These are phyloP conservation scores for Hypomecis atomaria DNA, from an alignment of 2,888 invertebrate species.

Conservation along the genomic window DNA sequence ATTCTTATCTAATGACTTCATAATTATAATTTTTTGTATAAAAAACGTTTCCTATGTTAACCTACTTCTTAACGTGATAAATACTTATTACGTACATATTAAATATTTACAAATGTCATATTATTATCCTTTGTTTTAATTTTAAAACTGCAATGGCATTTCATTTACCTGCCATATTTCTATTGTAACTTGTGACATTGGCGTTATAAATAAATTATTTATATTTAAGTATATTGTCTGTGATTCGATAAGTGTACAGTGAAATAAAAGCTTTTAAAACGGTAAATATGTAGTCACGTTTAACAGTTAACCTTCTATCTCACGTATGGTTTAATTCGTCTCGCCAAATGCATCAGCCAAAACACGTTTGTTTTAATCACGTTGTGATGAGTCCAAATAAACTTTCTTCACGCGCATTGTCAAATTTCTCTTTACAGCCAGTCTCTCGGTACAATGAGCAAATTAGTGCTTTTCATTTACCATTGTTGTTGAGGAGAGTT, in stretches of 20 bases:
- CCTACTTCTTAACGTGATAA: neutral
- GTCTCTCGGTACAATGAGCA: slow-evolving; percentile 66
- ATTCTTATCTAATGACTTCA: too few relatives aligned
- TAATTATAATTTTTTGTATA: too few relatives aligned
- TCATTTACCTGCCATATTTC: neutral
- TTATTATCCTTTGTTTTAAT: slow-evolving; percentile 10
- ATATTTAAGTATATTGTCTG: neutral
- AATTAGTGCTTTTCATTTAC: slow-evolving; percentile 64
- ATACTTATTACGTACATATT: neutral
- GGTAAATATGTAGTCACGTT: slow-evolving; percentile 28
- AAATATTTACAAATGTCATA: neutral
- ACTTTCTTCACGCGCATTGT: slow-evolving; percentile 80
- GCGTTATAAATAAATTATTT: too few relatives aligned
- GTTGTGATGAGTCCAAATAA: slow-evolving; percentile 65
- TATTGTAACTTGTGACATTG: neutral
- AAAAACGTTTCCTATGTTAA: too few relatives aligned
- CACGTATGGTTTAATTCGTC: slow-evolving; percentile 49
- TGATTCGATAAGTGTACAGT: slow-evolving; percentile 8
- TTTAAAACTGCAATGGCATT: neutral
- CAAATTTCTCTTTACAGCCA: slow-evolving; percentile 72
- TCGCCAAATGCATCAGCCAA: slow-evolving; percentile 54
- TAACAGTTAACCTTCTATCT: slow-evolving; percentile 33
- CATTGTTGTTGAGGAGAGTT: slow-evolving; percentile 60
- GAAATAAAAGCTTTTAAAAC: slow-evolving; percentile 22
- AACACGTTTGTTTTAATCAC: slow-evolving; percentile 73